Evolutionary conservation across 2,113 vertebrate genomes (phyloP), one percentile per base, ranked within the genome.

Genomic region (Tautogolabrus adspersus): DNA sequence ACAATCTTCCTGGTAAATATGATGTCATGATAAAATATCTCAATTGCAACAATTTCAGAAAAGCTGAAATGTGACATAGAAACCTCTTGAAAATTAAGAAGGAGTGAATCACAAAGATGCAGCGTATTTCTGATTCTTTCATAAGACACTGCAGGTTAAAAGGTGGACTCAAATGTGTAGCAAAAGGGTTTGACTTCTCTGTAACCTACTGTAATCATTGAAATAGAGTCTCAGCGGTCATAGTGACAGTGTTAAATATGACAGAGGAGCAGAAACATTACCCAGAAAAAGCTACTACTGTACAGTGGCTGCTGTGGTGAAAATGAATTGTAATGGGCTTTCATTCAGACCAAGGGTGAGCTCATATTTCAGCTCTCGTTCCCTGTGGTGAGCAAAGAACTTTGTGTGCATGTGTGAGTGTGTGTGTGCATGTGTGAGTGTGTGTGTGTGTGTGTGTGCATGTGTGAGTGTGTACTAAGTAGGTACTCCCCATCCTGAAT

Each of bases 241-340:
- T 2, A 65, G 44, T 37, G 77, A 57, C 42, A 49, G 79, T 34
- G 63, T 62, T 61, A 72, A 62, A 88, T 54, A 40, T 57, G n/a
- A 19, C 22, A 23, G n/a, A 61, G 18, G 22, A 68, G 38, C 49
- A 61, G 38, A 81, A 75, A 73, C 75, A 67, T 62, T 57, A 63
- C 52, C 70, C 81, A 65, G 58, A 72, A 69, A 47, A 87, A 79
- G 61, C 61, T 42, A 77, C 67, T 19, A 42, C 59, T 72, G 64
- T 65, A 65, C 64, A 63, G 60, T 38, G 56, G 86, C 86, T 71
- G 84, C 64, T 73, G 74, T 65, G 77, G 77, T 82, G 72, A 65
- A 85, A 87, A 87, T 88, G 59, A 89, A 89, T 61, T 69, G 81
- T 69, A 88, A 89, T 81, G 69, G 84, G 83, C 72, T 87, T 73